These are phyloP conservation scores for Odontomyia ornata DNA, from an alignment of 2,888 invertebrate genomes.

Conservation along the genomic window DNA sequence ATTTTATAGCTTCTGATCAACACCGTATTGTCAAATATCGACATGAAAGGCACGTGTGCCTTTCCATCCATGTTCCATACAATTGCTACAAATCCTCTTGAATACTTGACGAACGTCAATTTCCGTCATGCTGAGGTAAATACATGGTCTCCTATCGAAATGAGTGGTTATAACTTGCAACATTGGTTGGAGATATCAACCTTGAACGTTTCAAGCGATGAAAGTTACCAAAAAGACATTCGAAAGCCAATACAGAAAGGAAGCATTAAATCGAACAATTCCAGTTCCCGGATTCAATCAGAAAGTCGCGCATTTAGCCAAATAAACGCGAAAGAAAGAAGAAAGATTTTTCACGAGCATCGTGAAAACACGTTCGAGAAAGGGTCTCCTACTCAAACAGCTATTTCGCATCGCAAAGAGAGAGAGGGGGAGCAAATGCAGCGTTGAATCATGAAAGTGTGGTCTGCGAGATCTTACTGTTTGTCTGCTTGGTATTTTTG, in stretches of 20 bases:
- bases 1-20: no score
- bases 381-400: constrained; percentile 14
- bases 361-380: neutral
- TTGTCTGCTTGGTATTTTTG: neutral
- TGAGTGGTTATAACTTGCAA: neutral
- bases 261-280: constrained; percentile 27
- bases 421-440: neutral
- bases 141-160: no score
- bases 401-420: neutral
- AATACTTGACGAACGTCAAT: no score
- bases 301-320: constrained; percentile 11
- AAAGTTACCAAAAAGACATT: constrained; percentile 26
- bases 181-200: constrained; percentile 25
- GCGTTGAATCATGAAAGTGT: neutral
- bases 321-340: neutral
- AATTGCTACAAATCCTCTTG: no score
- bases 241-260: constrained; percentile 2
- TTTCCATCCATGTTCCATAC: no score
- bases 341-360: constrained; percentile 5
- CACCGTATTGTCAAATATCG: no score
- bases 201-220: constrained; percentile 4
- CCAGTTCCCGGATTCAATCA: constrained; percentile 24
- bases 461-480: neutral
- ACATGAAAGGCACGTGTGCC: no score
- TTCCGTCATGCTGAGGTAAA: no score